Base-by-base conservation (phyloP, 1,140 invertebrate species). In the Drosophila sechellia region DNA sequence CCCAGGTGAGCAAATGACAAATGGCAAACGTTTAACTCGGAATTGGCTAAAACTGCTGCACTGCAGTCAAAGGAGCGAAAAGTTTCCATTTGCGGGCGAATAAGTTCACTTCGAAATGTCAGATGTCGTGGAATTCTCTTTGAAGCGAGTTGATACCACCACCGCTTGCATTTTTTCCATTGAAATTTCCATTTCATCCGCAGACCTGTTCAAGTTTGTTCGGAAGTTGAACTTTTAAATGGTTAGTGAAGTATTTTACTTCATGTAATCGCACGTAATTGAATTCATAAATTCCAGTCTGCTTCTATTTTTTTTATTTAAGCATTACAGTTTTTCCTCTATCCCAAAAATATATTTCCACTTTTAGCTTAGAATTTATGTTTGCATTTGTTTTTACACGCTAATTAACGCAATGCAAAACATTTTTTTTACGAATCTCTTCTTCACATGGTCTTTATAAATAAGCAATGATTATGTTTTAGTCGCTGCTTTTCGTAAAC, bases 11-110 rank as follows among this genome's bases (percentile, higher is more conserved):
- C 77, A 69, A 70, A 59, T 84, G 81, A 84, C 73, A 72, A 85
- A 85, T 84, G 81, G 68, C 58, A 80, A 84, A 39, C 81, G 66
- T 84, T 84, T 80, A 80, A 85, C 72, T 61, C 64, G 53, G 57
- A 84, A 80, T 81, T 74, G 79, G 73, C 75, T 71, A 25, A 54
- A 70, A 71, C 65, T 71, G 68, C 68, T 71, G 68, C 68, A 70
- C 65, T 71, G 68, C 68, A 70, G 66, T 70, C 64, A 56, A 69
- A 70, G 65, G 65, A 70, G 64, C 68, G 57, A 71, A 71, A 71
- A 71, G 42, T 71, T 71, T 71, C 65, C 68, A 71, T 70, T 71
- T 71, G 68, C 68, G 40, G 52, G 50, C 65, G 65, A 49, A 34
- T 34, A 70, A 70, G 68, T 71, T 71, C 64, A 49, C 42, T 52